Conservation (phyloP, 2,888 invertebrate species). For the Ochlodes sylvanus region DNA sequence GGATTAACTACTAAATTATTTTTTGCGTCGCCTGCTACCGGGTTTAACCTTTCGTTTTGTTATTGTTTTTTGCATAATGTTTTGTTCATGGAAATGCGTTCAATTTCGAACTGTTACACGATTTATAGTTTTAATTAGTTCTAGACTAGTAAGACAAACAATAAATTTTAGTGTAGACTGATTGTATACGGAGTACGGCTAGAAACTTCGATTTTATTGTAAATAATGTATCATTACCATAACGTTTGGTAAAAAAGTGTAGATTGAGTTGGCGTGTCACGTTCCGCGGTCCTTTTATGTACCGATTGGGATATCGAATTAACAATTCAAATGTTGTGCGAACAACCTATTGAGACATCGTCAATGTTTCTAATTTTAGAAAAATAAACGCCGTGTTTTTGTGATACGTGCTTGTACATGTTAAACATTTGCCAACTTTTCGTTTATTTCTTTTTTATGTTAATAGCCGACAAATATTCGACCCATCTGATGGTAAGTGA, state of each 20-base stretch:
- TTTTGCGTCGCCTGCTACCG: conserved; percentile 30
- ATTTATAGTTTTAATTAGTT: conserved; percentile 27
- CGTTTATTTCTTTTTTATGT: not conserved
- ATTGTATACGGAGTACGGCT: not conserved
- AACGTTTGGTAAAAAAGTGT: conserved; percentile 20
- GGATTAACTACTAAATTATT: conserved; percentile 36
- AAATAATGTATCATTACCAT: not conserved
- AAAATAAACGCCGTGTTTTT: conserved; percentile 16
- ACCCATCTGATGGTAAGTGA: too few relatives aligned
- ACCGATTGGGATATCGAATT: conserved; percentile 31
- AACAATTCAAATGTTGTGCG: conserved; percentile 35
- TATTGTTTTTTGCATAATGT: conserved; percentile 33
- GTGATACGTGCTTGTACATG: conserved; percentile 11
- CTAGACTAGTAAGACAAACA: not conserved
- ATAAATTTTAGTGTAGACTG: conserved; percentile 15
- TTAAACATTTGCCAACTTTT: conserved; percentile 20
- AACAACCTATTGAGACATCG: conserved; percentile 39
- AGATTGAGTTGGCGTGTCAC: conserved; percentile 18
- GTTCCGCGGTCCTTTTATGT: conserved; percentile 36
- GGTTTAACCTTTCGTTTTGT: conserved; percentile 27
- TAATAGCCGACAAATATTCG: too few relatives aligned
- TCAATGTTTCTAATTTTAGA: conserved; percentile 36
- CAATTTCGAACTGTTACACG: conserved; percentile 21
- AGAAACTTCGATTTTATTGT: conserved; percentile 3
- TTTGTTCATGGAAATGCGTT: conserved; percentile 31